Evolutionary conservation across 2,797 vertebrate species (phyloP).

Genomic region (Poeciliopsis gracilis): DNA sequence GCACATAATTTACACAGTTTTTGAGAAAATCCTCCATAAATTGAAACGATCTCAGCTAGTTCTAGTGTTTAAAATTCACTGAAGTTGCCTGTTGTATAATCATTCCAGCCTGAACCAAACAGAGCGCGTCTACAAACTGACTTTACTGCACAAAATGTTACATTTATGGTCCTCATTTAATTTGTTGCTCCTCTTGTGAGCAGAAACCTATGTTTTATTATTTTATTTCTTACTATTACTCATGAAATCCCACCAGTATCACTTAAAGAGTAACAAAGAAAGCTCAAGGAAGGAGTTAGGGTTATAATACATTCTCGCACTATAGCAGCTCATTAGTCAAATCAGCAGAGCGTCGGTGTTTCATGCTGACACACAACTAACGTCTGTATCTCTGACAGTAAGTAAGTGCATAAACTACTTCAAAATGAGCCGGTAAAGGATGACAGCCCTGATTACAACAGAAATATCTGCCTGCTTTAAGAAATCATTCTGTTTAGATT

Average conservation of each 20-base stretch:
- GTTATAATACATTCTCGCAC: slow-evolving; percentile 14
- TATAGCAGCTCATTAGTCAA: slow-evolving; percentile 27
- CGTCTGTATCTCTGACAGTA: slow-evolving; percentile 28
- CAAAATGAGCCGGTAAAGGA: slow-evolving; percentile 52
- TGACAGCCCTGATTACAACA: slow-evolving; percentile 49
- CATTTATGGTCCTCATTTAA: background rate
- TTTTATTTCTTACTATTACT: background rate
- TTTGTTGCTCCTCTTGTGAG: background rate
- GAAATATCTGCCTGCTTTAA: slow-evolving; percentile 39
- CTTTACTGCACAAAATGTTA: background rate
- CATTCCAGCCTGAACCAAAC: background rate
- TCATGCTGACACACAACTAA: slow-evolving; percentile 42
- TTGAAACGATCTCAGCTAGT: background rate
- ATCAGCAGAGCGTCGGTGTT: slow-evolving; percentile 31
- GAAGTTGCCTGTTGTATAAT: background rate
- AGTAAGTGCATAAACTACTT: slow-evolving; percentile 40
- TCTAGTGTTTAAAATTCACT: background rate
- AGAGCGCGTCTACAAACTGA: too few relatives aligned
- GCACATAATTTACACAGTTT: slow-evolving; percentile 2
- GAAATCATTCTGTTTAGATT: slow-evolving; percentile 47
- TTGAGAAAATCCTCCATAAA: background rate
- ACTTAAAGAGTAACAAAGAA: slow-evolving; percentile 10
- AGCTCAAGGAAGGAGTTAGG: slow-evolving; percentile 1
- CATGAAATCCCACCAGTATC: background rate
- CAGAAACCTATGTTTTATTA: background rate